Percentiles rank a stretch among this genome's conserved stretches.
phyloP scores from a whole-genome alignment of 1,140 invertebrate species.

The Caenorhabditis elegans region DNA sequence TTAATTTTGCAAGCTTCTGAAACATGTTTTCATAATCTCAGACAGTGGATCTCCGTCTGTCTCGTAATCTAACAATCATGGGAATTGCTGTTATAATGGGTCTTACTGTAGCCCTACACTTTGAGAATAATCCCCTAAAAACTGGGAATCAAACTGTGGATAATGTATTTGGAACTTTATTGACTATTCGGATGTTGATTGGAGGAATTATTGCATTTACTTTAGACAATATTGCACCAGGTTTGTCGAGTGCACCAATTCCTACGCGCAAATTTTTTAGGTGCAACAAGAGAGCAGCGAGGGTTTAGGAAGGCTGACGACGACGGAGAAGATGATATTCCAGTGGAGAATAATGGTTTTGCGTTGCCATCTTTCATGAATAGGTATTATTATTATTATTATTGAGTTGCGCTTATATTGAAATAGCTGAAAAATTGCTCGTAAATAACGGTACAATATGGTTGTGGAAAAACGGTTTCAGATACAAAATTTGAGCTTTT shows the following conservation, averaged over 20 bases:
- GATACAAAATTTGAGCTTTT: too few relatives aligned
- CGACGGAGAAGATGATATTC: not conserved
- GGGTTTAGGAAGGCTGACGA: not conserved
- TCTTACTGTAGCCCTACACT: constrained; percentile 7
- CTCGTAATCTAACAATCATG: constrained; percentile 35
- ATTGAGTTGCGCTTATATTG: too few relatives aligned
- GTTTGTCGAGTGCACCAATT: not conserved
- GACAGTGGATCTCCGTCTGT: constrained; percentile 36
- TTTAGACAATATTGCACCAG: constrained; percentile 24
- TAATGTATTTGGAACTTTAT: constrained; percentile 28
- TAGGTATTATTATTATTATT: too few relatives aligned
- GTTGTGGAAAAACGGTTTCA: too few relatives aligned
- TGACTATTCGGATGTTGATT: constrained; percentile 30
- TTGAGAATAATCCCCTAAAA: constrained; percentile 22
- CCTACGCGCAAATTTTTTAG: not conserved
- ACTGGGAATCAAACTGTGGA: constrained; percentile 28
- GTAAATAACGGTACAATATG: too few relatives aligned
- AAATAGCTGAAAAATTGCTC: too few relatives aligned
- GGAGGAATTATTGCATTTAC: constrained; percentile 37
- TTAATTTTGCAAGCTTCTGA: not conserved
- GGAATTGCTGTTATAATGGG: constrained; percentile 32
- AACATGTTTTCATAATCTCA: not conserved
- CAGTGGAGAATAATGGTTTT: constrained; percentile 12
- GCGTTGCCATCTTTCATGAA: not conserved
- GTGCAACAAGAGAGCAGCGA: constrained; percentile 34